Evolutionary conservation across 2,797 vertebrate genomes (phyloP), one percentile per base, ranked within the genome.

Genomic region (Phalloptychus januarius): DNA sequence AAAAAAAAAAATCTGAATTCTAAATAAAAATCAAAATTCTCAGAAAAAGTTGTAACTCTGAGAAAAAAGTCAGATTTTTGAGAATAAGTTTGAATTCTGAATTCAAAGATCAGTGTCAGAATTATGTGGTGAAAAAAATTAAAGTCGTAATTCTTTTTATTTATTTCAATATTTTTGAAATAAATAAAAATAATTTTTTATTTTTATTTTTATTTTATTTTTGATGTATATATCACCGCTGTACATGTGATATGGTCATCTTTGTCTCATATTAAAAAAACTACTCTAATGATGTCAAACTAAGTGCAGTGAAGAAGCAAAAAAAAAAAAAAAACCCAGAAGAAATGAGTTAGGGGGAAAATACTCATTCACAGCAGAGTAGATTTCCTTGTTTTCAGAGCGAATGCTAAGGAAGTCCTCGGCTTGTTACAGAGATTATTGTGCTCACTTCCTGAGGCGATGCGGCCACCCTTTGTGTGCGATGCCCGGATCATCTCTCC

Each of bases 351-450:
- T 12, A 8, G 2, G 28, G 38, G 10, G 23, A 11, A 12, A 25
- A n/a, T 3, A 69, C 11, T n/a, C 6, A 0, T 69, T 70, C 42
- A 44, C 40, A 70, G 12, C 42, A 44, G 25, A 70, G 40, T 77
- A 73, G 63, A 77, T 86, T 88, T 89, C 63, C 84, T 84, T 82
- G 83, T 91, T 91, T 91, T 40, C 81, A 83, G 52, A 69, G 76
- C 56, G 83, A 83, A 79, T 76, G 79, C 54, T 58, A 79, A 79
- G 83, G 85, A 84, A 63, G 85, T 88, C 85, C 83, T 86, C 23
- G 84, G 79, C 90, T 94, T 85, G 92, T 94, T 93, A 93, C 86
- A 88, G 79, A 92, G 90, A 94, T 93, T 91, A 94, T 89, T 92
- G 92, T 88, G 89, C 84, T 90, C 86, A 88, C 88, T 84, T 94